Percentiles rank a stretch among this genome's conserved stretches.
Evolutionary conservation across 2,888 invertebrate species (phyloP).

Genomic region (Listrodromus nycthemerus): DNA sequence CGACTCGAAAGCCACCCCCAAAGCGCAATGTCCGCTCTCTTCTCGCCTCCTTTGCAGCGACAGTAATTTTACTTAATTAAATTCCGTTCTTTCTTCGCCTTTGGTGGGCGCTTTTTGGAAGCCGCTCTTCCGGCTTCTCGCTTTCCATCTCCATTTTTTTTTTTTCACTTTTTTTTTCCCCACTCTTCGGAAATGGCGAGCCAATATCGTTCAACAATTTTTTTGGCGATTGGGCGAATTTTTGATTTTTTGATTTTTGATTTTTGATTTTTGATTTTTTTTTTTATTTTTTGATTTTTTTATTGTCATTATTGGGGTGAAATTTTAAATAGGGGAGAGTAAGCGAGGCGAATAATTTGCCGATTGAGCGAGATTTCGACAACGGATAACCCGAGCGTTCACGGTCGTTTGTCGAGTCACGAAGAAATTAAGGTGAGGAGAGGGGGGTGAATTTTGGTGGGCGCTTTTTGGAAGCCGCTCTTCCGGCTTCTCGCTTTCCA

Average conservation of each 20-base stretch:
- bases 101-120: conserved; percentile 64
- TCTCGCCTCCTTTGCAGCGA: conserved; percentile 70
- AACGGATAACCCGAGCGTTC: conserved; percentile 64
- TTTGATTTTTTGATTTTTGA: too few relatives aligned
- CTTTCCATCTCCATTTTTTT: conserved; percentile 6
- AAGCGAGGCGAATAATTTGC: conserved; percentile 3
- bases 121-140: conserved; percentile 22
- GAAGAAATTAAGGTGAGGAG: conserved; percentile 73
- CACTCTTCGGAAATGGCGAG: background rate
- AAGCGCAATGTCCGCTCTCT: conserved; percentile 55
- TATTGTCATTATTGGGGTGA: background rate
- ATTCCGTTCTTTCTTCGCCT: conserved; percentile 83
- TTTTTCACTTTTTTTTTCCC: too few relatives aligned
- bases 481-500: conserved; percentile 18
- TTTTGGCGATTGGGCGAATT: background rate
- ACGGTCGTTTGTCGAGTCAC: conserved; percentile 77
- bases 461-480: conserved; percentile 36
- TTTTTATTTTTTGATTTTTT: background rate
- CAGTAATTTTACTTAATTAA: conserved; percentile 82
- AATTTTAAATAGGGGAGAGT: background rate
- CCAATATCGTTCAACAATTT: background rate
- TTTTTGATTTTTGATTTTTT: background rate
- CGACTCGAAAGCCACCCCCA: conserved; percentile 22
- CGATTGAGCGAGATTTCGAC: conserved; percentile 35
- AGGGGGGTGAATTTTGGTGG: conserved; percentile 70